These are phyloP conservation scores for Phycodurus eques DNA, from an alignment of 2,113 vertebrate genomes.

Conservation along the genomic window DNA sequence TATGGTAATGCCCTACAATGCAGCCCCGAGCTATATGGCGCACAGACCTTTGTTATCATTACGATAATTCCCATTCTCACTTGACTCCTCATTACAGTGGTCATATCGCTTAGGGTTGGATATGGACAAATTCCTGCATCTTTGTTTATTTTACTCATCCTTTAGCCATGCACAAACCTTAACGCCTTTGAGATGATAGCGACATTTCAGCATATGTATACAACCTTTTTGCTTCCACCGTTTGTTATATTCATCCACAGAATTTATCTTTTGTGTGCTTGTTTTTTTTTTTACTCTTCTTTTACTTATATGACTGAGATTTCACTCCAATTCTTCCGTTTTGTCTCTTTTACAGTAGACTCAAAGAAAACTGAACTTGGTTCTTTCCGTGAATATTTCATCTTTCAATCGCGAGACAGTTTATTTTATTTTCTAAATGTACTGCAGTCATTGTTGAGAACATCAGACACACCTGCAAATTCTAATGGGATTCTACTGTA, in stretches of 20 bases:
- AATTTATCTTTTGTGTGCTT: not conserved
- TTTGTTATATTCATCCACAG: not conserved
- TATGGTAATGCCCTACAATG: constrained; percentile 80
- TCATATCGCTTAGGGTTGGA: constrained; percentile 62
- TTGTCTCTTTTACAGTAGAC: not conserved
- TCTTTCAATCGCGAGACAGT: not conserved
- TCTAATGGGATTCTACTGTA: not conserved
- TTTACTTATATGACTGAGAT: not conserved
- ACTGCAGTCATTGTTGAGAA: not conserved
- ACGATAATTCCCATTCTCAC: constrained; percentile 80
- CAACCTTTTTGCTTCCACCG: not conserved
- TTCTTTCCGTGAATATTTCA: not conserved
- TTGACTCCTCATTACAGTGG: constrained; percentile 74
- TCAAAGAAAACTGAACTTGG: not conserved
- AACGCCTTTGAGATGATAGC: constrained; percentile 4
- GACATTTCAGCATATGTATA: not conserved
- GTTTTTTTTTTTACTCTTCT: not conserved
- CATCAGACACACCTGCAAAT: not conserved
- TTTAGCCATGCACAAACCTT: constrained; percentile 37
- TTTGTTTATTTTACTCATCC: constrained; percentile 57
- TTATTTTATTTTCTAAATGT: not conserved
- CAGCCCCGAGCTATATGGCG: constrained; percentile 65
- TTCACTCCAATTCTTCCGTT: not conserved
- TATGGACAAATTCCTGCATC: constrained; percentile 59
- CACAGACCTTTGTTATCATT: constrained; percentile 78